These are phyloP conservation scores for Geophilus truncorum DNA, from an alignment of 2,888 invertebrate genomes.

Conservation along the genomic window DNA sequence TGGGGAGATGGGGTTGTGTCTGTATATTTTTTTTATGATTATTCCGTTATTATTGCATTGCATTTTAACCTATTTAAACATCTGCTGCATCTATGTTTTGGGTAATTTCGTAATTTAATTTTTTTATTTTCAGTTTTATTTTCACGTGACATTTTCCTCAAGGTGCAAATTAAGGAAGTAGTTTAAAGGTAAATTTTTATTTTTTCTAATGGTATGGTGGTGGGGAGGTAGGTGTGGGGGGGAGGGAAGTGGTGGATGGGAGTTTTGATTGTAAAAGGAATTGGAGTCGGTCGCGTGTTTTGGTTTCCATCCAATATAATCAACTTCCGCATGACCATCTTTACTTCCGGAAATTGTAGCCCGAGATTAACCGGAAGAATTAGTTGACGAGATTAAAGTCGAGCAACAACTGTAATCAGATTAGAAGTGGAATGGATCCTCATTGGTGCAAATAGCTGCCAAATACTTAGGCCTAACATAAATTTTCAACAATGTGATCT, in stretches of 20 bases:
- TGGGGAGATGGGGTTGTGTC: neutral
- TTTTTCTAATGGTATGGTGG: neutral
- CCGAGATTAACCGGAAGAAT: conserved; percentile 14
- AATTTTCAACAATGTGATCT: conserved; percentile 16
- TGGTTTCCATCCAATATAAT: neutral
- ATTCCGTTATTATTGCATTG: too few species aligned
- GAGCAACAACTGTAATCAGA: neutral
- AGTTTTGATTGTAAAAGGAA: neutral
- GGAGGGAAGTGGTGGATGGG: neutral
- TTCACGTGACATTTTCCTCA: neutral
- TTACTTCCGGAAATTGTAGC: conserved; percentile 1
- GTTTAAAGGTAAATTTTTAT: neutral
- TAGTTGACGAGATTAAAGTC: conserved; percentile 15
- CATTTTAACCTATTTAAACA: neutral
- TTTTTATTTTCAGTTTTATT: neutral
- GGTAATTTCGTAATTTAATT: neutral
- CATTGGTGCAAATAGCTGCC: conserved; percentile 10
- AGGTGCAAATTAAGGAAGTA: neutral
- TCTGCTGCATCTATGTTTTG: neutral
- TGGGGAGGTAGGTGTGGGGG: neutral
- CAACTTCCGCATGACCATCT: neutral
- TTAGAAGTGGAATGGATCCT: conserved; percentile 4
- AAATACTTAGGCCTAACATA: conserved; percentile 16
- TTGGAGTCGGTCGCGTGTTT: neutral
- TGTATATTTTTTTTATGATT: neutral